A percentile compares a stretch with the other conserved stretches of the same genome.
phyloP scores from a whole-genome alignment of 1,140 invertebrate species.

The Drosophila malerkotliana region DNA sequence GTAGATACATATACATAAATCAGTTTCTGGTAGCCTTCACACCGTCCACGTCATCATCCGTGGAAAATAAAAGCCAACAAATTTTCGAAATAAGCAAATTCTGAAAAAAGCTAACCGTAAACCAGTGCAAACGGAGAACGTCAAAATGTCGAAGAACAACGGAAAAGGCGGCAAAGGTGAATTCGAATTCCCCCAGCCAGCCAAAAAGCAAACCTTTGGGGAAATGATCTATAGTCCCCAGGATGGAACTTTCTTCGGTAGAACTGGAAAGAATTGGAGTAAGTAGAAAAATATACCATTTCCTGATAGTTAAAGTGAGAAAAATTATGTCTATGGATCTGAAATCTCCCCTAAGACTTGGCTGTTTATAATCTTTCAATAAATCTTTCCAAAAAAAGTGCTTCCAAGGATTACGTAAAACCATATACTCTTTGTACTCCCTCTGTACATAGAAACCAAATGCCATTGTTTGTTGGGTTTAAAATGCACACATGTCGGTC shows the following conservation, averaged over 20 bases:
- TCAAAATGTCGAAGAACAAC: conserved; percentile 79
- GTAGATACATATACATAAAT: conserved; percentile 30
- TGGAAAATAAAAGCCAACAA: conserved; percentile 36
- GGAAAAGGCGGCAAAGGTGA: conserved; percentile 76
- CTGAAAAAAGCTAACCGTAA: conserved; percentile 21
- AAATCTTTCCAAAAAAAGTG: neutral
- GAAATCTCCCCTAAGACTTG: no score
- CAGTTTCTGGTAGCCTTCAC: conserved; percentile 48
- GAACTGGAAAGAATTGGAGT: conserved; percentile 91
- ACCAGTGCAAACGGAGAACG: conserved; percentile 28
- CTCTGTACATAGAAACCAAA: conserved; percentile 41
- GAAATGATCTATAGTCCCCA: conserved; percentile 88
- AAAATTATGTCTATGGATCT: no score
- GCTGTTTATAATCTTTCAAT: no score
- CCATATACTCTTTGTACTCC: neutral
- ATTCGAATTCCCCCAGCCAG: conserved; percentile 85
- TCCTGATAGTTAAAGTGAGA: no score
- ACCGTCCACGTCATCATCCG: conserved; percentile 64
- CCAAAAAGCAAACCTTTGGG: conserved; percentile 85
- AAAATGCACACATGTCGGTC: conserved; percentile 29
- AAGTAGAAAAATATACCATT: conserved; percentile 68
- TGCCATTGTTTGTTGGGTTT: conserved; percentile 34
- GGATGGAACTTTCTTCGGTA: conserved; percentile 88
- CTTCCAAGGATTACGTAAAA: neutral
- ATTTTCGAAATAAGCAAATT: conserved; percentile 30